Evolutionary conservation across 2,888 invertebrate genomes (phyloP), one percentile per base, ranked within the genome.

Genomic region (Dioctria rufipes): DNA sequence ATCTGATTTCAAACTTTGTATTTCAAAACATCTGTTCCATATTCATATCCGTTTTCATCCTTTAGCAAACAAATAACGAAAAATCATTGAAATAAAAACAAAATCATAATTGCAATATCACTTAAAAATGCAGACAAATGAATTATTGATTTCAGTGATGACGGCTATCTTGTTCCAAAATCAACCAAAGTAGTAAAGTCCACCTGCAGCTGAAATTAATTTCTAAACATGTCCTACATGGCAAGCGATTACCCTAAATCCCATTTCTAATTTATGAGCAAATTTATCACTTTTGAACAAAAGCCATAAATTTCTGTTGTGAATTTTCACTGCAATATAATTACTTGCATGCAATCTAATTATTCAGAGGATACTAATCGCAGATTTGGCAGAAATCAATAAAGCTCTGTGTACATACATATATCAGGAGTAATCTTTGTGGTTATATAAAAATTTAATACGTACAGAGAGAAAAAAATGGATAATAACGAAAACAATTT

Each of bases 261-360:
- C 43, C 46, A 46, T 66, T 40, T 4, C 4, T 66, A 66, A 66
- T 66, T 66, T 42, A 66, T 43, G 43, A 13, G 66, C 66, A 66
- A 66, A 66, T 66, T 66, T 43, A 66, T 66, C 66, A 66, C 43
- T 46, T 66, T 13, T 66, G 25, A 66, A 42, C 8, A 13, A n/a
- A 4, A 66, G 13, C 66, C 46, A 42, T 3, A 46, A 67, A 49
- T 67, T 46, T 13, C 11, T 13, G 8, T 43, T n/a, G 43, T 67
- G 8, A 5, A 67, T 67, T 67, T 42, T 25, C 46, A n/a, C 46
- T 46, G n/a, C 11, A 6, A 6, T 67, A 43, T 46, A 46, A 8
- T 46, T n/a, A 66, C 9, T 25, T 46, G 46, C 42, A 42, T 67
- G 46, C 43, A 13, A 43, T 8, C 1, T 67, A 25, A 43, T 66